A percentile compares a stretch with the other conserved stretches of the same genome.
phyloP scores from a whole-genome alignment of 2,113 vertebrate genomes.

The Macrotis lagotis region DNA sequence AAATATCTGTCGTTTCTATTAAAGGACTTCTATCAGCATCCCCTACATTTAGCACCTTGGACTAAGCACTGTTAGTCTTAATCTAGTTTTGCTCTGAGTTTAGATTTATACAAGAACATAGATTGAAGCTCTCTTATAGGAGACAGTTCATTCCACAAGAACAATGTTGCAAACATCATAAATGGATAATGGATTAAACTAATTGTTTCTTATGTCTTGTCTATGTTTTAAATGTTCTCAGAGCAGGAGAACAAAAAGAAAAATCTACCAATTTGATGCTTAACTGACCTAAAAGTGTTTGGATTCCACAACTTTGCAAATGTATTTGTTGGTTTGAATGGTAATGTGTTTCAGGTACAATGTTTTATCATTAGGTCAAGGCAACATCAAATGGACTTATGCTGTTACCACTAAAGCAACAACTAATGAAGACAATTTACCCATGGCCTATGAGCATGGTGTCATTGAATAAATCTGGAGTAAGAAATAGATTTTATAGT shows the following conservation, averaged over 20 bases:
- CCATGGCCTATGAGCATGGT: not conserved
- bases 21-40: not conserved
- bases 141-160: not conserved
- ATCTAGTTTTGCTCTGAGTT: not conserved
- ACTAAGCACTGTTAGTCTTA: not conserved
- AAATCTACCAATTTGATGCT: constrained; percentile 20
- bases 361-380: not conserved
- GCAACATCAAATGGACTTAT: not conserved
- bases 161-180: not conserved
- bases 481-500: not conserved
- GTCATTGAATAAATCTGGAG: not conserved
- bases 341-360: not conserved
- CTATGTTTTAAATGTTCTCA: not conserved
- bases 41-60: not conserved
- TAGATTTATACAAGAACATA: not conserved
- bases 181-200: not conserved
- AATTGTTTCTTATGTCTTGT: not conserved
- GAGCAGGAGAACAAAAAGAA: not conserved
- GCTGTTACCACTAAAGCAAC: not conserved
- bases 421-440: not conserved
- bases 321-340: not conserved
- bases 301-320: constrained; percentile 43
- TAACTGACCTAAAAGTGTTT: constrained; percentile 44
- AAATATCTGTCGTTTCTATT: not conserved
- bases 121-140: not conserved